Percentiles rank a stretch among this genome's conserved stretches.
Evolutionary conservation across 2,113 vertebrate species (phyloP).

Genomic region (Brachirus orientalis): DNA sequence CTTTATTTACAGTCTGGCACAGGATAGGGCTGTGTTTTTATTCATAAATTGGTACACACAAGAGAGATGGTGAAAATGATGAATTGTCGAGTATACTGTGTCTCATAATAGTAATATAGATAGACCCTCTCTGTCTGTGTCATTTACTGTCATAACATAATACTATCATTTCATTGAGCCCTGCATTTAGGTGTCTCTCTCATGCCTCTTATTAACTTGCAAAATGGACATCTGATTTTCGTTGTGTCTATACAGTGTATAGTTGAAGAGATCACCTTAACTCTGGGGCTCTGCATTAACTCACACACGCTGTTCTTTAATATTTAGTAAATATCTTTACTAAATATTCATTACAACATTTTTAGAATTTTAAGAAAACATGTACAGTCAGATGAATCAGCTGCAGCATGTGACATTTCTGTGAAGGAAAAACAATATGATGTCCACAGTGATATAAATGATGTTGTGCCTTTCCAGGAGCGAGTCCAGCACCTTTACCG

Average conservation of each 20-base stretch:
- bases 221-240: slow-evolving; percentile 55
- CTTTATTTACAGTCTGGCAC: too few relatives aligned
- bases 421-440: slow-evolving; percentile 8
- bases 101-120: too few relatives aligned
- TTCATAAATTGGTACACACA: too few relatives aligned
- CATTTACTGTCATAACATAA: too few relatives aligned
- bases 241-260: slow-evolving; percentile 30
- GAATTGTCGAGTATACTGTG: too few relatives aligned
- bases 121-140: too few relatives aligned
- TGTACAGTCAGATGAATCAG: slow-evolving; percentile 8
- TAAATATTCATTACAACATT: background rate
- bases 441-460: slow-evolving; percentile 9
- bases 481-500: slow-evolving; percentile 72
- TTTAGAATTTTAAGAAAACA: too few relatives aligned
- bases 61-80: too few relatives aligned
- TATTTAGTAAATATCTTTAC: too few relatives aligned
- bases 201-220: slow-evolving; percentile 46
- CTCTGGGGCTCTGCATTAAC: background rate
- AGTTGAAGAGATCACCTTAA: background rate
- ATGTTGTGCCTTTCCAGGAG: slow-evolving; percentile 62
- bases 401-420: background rate
- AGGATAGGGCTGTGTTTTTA: too few relatives aligned
- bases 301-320: background rate
- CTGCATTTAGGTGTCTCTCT: slow-evolving; percentile 14
- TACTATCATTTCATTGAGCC: too few relatives aligned